Evolutionary conservation across 2,888 invertebrate genomes (phyloP), one percentile per base, ranked within the genome.

Genomic region (Meteorus colon): DNA sequence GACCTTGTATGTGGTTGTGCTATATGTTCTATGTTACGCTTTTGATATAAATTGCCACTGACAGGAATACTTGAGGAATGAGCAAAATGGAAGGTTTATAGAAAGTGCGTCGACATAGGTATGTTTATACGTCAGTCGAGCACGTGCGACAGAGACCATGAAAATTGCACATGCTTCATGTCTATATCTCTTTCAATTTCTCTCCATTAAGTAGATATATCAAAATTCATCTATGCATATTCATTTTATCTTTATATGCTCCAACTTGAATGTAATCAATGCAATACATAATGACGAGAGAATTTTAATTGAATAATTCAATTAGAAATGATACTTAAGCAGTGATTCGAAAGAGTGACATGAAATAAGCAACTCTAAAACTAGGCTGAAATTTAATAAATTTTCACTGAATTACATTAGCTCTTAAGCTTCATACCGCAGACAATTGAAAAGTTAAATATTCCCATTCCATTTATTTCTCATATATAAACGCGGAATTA

Each of bases 91-190:
- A 72, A 75, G 67, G 66, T 55, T 55, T 55, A 55, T 75, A 75
- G 75, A 75, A 75, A 75, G 75, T 75, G 75, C 75, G 75, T 75
- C 66, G 60, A 19, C 55, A 55, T 55, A 55, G 19, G 55, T 55
- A 55, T 55, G 19, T 55, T 19, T 55, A 55, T 55, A 55, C 55
- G 24, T 55, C 19, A 19, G n/a, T n/a, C 5, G n/a, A 55, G 68
- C 68, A 73, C 73, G 65, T 65, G 73, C 66, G 65, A 66, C 73
- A 65, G 59, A 45, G 63, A 75, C 73, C 73, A 67, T 75, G 74
- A 65, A 75, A 75, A 70, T 70, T 55, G 24, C 55, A 55, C 55
- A 55, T 55, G 19, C 55, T 19, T 4, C 24, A 29, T 67, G 48
- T 41, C 2, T 31, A 29, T 19, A 67, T 65, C 41, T 60, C 55